Base-by-base conservation (phyloP, 1,140 invertebrate genomes). In the Spodoptera frugiperda region DNA sequence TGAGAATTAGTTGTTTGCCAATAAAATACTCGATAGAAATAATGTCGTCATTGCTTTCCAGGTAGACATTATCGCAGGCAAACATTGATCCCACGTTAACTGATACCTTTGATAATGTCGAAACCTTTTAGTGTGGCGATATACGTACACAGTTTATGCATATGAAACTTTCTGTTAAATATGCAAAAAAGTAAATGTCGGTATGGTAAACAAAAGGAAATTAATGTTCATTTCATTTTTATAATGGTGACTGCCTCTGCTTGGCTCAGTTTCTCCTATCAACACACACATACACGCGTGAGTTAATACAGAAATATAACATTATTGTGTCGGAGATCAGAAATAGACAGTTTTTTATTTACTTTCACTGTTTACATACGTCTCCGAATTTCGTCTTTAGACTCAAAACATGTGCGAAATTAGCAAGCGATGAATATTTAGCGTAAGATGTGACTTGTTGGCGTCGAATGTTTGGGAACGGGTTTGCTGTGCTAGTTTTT, bases 401-500 rank as follows among this genome's bases (percentile, higher is more conserved):
- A 80, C 65, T 80, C 74, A 78, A 78, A 71, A 76, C 73, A 77
- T 48, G 63, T 55, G 55, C 19, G 63, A 53, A 81, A 78, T 84
- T 82, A 81, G 76, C 80, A 53, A 63, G 49, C 53, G 39, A 59
- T 76, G 61, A 80, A 80, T 83, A 84, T 77, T 77, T 76, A 76
- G 75, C 76, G 72, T 57, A 14, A 14, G 54, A 25, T 21, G 59
- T 30, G 71, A 74, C 39, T 67, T 68, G 73, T 72, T 71, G 63
- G 53, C 68, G 48, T 61, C 46, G n/a, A 46, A 81, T 77, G 74
- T 77, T 80, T 82, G 51, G 68, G 82, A 89, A 89, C 83, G 61
- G 86, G 88, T 89, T 85, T 71, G 61, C 57, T 51, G 78, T 82
- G 33, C 84, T 81, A 84, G 83, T 89, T 88, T 89, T 89, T 89